Evolutionary conservation across 2,113 vertebrate species (phyloP), one percentile per base, ranked within the genome.

Genomic region (Acrocephalus arundinaceus): DNA sequence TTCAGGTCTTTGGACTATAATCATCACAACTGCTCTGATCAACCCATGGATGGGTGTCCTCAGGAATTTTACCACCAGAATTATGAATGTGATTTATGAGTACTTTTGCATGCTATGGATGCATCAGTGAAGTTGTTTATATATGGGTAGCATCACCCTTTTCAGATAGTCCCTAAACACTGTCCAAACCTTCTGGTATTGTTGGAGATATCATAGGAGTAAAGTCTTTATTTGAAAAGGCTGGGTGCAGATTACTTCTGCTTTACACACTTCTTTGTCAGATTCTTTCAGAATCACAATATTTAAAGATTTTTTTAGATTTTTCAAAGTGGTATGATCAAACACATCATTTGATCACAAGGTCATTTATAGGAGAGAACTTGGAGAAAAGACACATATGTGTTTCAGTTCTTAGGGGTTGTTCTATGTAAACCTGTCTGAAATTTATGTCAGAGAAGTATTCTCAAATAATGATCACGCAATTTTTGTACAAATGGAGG

Each of bases 1-100:
- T 97, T 93, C 71, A 70, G 78, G 85, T 90, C 74, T 94, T 43
- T 83, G 67, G 62, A 82, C 31, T 90, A 27, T 37, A 85, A 49
- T 88, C n/a, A 80, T 91, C 85, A 49, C 54, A 89, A 73, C 54
- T 65, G 17, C 24, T 87, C 31, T 76, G 39, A 88, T 75, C 71
- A 90, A 1, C n/a, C 28, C 46, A 66, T 1, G 13, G 18, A 88
- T 85, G 15, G 4, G 13, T 84, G 51, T 71, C 46, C 63, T 94
- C 27, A n/a, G 45, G 45, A 89, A 8, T 25, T 67, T 59, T 72
- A 65, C 33, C 10, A 62, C 35, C 85, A 61, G 48, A 86, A 68
- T 71, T 72, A 78, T 0, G 0, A 48, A 71, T 41, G 21, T 49
- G n/a, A 89, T 89, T 82, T 83, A 70, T 70, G 7, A 67, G 22